These are phyloP conservation scores for Chloebia gouldiae DNA, from an alignment of 2,113 vertebrate genomes.

Conservation along the genomic window DNA sequence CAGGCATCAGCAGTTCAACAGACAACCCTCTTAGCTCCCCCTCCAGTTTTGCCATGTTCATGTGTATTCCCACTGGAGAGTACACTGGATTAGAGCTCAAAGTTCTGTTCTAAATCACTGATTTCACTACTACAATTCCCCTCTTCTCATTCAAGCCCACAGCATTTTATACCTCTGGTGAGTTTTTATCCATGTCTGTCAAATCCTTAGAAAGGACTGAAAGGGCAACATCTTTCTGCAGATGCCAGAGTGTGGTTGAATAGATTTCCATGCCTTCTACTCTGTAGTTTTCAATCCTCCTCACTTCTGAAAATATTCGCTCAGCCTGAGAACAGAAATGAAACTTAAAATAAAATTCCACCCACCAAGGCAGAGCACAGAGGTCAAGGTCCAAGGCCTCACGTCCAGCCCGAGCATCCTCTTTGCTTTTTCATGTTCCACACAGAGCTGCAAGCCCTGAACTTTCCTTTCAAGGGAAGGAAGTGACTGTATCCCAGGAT, in stretches of 20 bases:
- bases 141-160: background rate
- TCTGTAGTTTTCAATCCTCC: conserved; percentile 92
- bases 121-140: background rate
- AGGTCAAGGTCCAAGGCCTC: background rate
- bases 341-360: background rate
- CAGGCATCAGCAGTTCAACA: background rate
- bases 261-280: conserved; percentile 99
- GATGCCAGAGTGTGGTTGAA: conserved; percentile 96
- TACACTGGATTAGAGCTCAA: background rate
- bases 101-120: background rate
- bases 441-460: background rate
- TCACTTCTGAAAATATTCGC: conserved; percentile 93
- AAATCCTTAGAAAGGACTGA: conserved; percentile 97
- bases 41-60: background rate
- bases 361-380: background rate
- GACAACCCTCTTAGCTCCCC: background rate
- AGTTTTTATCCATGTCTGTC: conserved; percentile 99
- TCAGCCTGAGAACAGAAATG: conserved; percentile 82
- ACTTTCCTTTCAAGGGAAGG: background rate
- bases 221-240: conserved; percentile 96
- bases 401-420: background rate
- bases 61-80: background rate
- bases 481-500: rapidly evolving
- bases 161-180: conserved; percentile 83
- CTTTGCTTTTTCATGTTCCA: background rate